A percentile compares a stretch with the other conserved stretches of the same genome.
phyloP scores from a whole-genome alignment of 2,113 vertebrate species.

The Tautogolabrus adspersus region DNA sequence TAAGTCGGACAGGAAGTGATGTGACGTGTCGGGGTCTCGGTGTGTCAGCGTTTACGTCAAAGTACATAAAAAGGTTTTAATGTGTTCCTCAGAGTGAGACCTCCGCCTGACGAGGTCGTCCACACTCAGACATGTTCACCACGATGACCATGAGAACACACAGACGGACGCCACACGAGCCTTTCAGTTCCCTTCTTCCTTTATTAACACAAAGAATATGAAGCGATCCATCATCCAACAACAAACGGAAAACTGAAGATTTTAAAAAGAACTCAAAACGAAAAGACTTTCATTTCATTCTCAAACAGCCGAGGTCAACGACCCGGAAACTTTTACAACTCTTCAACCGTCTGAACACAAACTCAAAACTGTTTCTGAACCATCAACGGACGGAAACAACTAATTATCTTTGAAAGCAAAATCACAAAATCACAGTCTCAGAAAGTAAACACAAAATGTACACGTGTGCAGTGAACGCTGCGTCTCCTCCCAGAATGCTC shows the following conservation, averaged over 20 bases:
- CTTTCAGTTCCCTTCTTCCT: background rate
- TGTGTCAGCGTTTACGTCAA: conserved; percentile 46
- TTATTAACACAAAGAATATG: background rate
- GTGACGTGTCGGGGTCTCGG: background rate
- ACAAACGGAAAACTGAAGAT: background rate
- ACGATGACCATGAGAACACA: too few relatives aligned
- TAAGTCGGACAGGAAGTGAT: conserved; percentile 14
- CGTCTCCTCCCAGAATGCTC: background rate
- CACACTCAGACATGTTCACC: too few relatives aligned
- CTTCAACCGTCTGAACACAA: background rate
- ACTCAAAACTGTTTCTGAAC: background rate
- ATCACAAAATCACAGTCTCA: background rate
- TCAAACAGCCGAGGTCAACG: too few relatives aligned
- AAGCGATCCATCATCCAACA: background rate
- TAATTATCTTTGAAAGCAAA: background rate
- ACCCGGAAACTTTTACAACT: background rate
- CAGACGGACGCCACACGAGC: background rate
- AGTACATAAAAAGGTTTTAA: conserved; percentile 23
- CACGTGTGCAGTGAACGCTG: background rate
- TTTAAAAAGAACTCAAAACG: too few relatives aligned
- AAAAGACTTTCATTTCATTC: background rate
- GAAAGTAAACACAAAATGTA: background rate
- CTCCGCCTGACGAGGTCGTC: conserved; percentile 1
- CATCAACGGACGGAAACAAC: too few relatives aligned
- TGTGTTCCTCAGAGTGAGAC: background rate